phyloP scores from a whole-genome alignment of 2,113 vertebrate species.

The Colaptes auratus region DNA sequence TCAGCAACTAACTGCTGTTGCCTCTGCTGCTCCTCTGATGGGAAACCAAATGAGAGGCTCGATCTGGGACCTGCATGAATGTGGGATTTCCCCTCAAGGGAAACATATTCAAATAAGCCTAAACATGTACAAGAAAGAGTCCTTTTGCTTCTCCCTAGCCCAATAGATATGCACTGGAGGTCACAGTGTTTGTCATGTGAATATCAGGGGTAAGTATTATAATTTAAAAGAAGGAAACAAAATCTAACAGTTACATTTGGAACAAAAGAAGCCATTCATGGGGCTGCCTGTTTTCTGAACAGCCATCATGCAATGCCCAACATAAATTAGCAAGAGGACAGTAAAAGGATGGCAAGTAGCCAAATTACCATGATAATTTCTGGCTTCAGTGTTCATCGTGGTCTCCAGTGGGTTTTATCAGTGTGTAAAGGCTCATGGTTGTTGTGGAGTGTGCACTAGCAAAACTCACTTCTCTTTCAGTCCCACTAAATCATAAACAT shows the following conservation, averaged over 20 bases:
- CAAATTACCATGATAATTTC: background rate
- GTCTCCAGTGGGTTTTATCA: background rate
- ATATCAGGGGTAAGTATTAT: background rate
- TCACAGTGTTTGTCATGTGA: conserved; percentile 37
- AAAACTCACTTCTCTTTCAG: background rate
- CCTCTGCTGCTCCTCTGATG: background rate
- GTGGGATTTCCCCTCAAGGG: conserved; percentile 20
- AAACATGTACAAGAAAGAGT: conserved; percentile 22
- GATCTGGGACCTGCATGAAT: background rate
- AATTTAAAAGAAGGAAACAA: background rate
- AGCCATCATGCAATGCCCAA: accelerated
- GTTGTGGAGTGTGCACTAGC: background rate
- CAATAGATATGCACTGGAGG: background rate
- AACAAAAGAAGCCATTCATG: conserved; percentile 42
- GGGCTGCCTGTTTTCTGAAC: background rate
- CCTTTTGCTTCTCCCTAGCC: conserved; percentile 4
- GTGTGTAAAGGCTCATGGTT: background rate
- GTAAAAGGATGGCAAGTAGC: background rate
- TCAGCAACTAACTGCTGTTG: background rate
- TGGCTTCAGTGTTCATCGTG: background rate
- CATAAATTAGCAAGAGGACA: background rate
- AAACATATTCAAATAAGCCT: background rate
- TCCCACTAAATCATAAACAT: background rate
- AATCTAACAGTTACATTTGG: background rate
- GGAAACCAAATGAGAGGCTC: conserved; percentile 31